Base-by-base conservation (phyloP, 2,113 vertebrate species). In the Odocoileus hemionus region DNA sequence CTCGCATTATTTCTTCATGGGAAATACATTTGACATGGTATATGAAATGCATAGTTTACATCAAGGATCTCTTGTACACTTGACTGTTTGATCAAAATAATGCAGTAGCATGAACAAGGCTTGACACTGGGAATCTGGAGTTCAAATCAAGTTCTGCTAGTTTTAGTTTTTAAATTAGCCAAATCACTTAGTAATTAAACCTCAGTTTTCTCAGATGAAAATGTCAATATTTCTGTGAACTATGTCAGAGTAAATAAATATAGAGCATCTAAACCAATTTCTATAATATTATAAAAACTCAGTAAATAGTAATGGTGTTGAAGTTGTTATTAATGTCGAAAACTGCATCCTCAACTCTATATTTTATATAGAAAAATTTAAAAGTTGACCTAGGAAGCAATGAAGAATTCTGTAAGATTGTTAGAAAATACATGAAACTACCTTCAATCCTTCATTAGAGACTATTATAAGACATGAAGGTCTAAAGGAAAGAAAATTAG, bases 361-460 rank as follows among this genome's bases (percentile, higher is more conserved):
- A 55, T 76, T 70, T 9, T 58, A 25, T 55, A 14, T 47, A 14
- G 0, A 12, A 95, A 96, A 64, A 78, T 70, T 94, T 90, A 30
- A 92, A 97, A 67, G 58, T 92, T 86, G 19, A 6, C 52, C 86
- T 96, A 16, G 0, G 2, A 87, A 15, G 52, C 82, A 6, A 91
- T 86, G 28, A 94, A 76, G 25, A 97, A 94, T 97, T 54, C 78
- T 97, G 14, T 0, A 2, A 11, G 86, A 58, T 45, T 60, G 0
- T 96, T 86, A 86, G 64, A 97, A 98, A 91, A 97, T 94, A 60
- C 61, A 89, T 12, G 92, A 98, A 97, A 47, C 60, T 98, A 82
- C 84, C 19, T 97, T 90, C 97, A 96, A 96, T 95, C 83, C 95
- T 98, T 98, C 84, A 80, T 97, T 97, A 89, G 61, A 92, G 85